Conservation (phyloP, 2,797 vertebrate genomes). For the Otolemur crassicaudatus region DNA sequence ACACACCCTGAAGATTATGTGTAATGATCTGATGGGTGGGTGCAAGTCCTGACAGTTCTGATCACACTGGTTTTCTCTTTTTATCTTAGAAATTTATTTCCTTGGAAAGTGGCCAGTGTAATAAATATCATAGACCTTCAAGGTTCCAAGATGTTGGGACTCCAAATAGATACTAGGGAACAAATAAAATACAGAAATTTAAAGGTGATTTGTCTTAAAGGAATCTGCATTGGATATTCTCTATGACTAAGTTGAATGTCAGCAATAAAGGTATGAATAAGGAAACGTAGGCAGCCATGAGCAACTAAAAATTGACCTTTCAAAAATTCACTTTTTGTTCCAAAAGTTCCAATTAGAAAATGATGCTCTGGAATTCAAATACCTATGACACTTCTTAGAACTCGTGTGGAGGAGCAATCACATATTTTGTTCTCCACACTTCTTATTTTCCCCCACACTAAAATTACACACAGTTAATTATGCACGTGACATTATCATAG, state of each 20-base stretch:
- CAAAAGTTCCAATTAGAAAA: slow-evolving; percentile 1
- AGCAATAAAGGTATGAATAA: slow-evolving; percentile 33
- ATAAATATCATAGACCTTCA: slow-evolving; percentile 56
- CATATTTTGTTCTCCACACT: neutral
- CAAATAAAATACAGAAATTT: slow-evolving; percentile 60
- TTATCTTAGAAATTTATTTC: slow-evolving; percentile 53
- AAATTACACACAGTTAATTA: neutral
- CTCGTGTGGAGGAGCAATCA: neutral
- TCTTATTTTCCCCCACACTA: neutral
- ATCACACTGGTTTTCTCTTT: slow-evolving; percentile 16
- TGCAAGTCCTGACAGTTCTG: neutral
- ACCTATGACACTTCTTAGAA: neutral
- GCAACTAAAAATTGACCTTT: slow-evolving; percentile 54
- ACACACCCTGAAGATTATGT: neutral
- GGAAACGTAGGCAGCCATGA: neutral
- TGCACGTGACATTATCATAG: neutral
- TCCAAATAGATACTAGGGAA: slow-evolving; percentile 57
- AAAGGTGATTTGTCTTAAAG: slow-evolving; percentile 43
- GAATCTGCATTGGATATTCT: slow-evolving; percentile 43
- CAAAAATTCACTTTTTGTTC: slow-evolving; percentile 36
- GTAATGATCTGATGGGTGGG: neutral
- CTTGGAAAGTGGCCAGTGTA: slow-evolving; percentile 32
- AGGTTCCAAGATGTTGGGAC: slow-evolving; percentile 46
- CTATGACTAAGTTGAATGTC: slow-evolving; percentile 37
- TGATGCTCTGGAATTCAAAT: neutral